Evolutionary conservation across 2,113 vertebrate species (phyloP).

Genomic region (Eulacestoma nigropectus): DNA sequence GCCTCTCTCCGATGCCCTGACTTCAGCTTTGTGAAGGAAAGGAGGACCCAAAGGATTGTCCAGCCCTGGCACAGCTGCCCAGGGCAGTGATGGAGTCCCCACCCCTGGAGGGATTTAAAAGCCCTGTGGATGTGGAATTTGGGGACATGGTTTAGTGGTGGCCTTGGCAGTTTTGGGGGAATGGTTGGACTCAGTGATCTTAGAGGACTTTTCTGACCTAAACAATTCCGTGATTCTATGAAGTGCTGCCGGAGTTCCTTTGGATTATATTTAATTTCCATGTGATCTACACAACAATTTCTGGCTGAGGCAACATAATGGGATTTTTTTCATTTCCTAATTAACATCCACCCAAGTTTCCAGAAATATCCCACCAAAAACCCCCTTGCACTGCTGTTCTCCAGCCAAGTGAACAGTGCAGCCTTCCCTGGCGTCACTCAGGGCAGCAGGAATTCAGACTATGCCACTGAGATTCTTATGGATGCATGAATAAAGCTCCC

Average conservation of each 20-base stretch:
- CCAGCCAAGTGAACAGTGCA: not conserved
- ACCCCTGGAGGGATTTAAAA: not conserved
- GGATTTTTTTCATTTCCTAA: not conserved
- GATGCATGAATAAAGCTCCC: not conserved
- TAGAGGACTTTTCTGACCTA: accelerated
- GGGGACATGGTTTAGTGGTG: not conserved
- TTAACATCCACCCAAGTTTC: not conserved
- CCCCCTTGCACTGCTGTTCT: not conserved
- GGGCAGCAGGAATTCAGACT: not conserved
- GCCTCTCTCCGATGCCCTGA: not conserved
- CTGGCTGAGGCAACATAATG: not conserved
- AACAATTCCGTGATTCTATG: not conserved
- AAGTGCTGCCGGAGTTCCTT: not conserved
- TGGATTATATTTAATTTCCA: not conserved
- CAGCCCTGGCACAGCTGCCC: not conserved
- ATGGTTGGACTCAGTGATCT: not conserved
- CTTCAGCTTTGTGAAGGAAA: not conserved
- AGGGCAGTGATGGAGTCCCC: not conserved
- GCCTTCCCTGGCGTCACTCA: not conserved
- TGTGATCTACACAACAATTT: not conserved
- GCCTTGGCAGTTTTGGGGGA: not conserved
- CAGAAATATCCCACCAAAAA: not conserved
- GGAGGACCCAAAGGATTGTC: not conserved
- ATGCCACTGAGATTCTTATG: not conserved
- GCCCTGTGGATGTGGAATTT: not conserved